A percentile compares a stretch with the other conserved stretches of the same genome.
phyloP scores from a whole-genome alignment of 1,140 invertebrate genomes.

The Oppia nitens region DNA sequence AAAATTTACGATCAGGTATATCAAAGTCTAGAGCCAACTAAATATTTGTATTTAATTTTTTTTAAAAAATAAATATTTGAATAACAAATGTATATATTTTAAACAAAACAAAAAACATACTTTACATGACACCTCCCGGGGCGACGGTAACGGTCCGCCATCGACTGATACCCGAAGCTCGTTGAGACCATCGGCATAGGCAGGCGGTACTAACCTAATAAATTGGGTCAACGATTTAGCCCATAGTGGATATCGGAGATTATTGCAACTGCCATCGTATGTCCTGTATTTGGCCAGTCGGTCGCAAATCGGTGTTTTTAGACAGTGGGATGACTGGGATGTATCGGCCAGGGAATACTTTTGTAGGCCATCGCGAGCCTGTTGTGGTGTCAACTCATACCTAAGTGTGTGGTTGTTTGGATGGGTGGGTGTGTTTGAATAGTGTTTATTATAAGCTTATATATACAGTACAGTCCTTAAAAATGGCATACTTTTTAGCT shows the following conservation, averaged over 20 bases:
- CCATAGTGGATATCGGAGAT: conserved; percentile 37
- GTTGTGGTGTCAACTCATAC: conserved; percentile 8
- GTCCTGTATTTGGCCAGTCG: conserved; percentile 33
- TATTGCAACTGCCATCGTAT: conserved; percentile 56
- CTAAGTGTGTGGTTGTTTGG: too few relatives aligned
- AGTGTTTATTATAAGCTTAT: too few relatives aligned
- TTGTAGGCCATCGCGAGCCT: conserved; percentile 14
- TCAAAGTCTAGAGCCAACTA: conserved; percentile 19
- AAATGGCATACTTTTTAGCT: conserved; percentile 4
- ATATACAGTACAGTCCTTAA: too few relatives aligned
- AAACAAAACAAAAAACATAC: not conserved
- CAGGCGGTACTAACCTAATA: conserved; percentile 25
- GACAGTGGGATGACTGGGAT: conserved; percentile 6
- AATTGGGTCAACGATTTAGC: conserved; percentile 29
- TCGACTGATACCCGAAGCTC: conserved; percentile 15
- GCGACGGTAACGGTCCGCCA: conserved; percentile 17
- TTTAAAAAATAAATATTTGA: not conserved
- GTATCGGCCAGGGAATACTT: conserved; percentile 11
- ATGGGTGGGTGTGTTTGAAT: too few relatives aligned
- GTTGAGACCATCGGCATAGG: conserved; percentile 28
- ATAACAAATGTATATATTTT: not conserved
- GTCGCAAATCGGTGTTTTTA: conserved; percentile 5
- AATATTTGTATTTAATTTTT: not conserved
- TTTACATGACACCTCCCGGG: conserved; percentile 17
- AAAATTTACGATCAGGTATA: conserved; percentile 20